phyloP scores from a whole-genome alignment of 1,140 invertebrate genomes.

The Drosophila orena region DNA sequence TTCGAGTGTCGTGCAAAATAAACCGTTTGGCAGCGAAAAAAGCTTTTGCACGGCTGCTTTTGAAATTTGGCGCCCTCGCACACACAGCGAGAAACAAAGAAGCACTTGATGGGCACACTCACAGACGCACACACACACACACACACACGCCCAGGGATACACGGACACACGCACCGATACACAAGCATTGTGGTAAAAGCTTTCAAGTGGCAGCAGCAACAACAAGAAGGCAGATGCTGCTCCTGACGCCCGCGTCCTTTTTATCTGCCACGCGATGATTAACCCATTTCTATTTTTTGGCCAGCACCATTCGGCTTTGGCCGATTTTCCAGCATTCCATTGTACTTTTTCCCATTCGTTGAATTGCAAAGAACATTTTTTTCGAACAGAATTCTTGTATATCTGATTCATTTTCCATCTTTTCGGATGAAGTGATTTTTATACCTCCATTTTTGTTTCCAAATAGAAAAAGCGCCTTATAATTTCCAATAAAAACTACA shows the following conservation, averaged over 20 bases:
- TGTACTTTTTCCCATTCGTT: no score
- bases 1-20: conserved; percentile 69
- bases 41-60: conserved; percentile 68
- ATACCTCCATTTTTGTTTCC: no score
- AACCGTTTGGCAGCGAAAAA: conserved; percentile 62
- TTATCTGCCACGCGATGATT: conserved; percentile 46
- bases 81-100: conserved; percentile 66
- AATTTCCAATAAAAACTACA: no score
- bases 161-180: conserved; percentile 36
- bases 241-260: conserved; percentile 51
- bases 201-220: conserved; percentile 75
- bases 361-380: no score
- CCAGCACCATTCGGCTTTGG: not conserved
- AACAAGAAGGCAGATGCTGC: conserved; percentile 54
- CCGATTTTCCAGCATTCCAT: not conserved
- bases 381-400: no score
- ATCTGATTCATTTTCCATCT: not conserved
- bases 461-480: no score
- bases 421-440: not conserved
- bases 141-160: conserved; percentile 1
- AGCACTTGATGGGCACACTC: conserved; percentile 65
- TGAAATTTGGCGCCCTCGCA: conserved; percentile 77
- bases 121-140: conserved; percentile 14
- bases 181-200: conserved; percentile 76
- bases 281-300: conserved; percentile 27